Conservation (phyloP, 2,797 vertebrate genomes). For the Cryptoprocta ferox region DNA sequence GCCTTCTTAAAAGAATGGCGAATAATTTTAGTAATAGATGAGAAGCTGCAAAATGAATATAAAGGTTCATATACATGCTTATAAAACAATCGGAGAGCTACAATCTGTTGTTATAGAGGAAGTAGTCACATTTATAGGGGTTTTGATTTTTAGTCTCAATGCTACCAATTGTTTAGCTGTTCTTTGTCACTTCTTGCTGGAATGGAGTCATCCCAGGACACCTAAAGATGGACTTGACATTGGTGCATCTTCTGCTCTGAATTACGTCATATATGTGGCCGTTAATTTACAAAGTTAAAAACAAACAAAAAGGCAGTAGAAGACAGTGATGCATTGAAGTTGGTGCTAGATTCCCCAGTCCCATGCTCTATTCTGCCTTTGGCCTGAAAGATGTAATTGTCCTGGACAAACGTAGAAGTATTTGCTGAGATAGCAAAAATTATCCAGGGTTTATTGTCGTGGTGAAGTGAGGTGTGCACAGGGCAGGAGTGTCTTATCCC, state of each 20-base stretch:
- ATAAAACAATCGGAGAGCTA: background rate
- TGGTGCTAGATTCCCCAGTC: background rate
- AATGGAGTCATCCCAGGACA: background rate
- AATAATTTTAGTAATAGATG: background rate
- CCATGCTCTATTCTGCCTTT: background rate
- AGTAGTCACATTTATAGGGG: background rate
- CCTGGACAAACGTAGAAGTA: background rate
- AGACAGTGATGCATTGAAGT: background rate
- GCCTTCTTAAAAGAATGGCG: background rate
- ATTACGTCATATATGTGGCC: background rate
- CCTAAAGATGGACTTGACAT: background rate
- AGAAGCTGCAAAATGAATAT: background rate
- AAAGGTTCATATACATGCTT: background rate
- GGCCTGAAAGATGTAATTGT: background rate
- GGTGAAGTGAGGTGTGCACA: too few species aligned
- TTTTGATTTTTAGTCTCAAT: background rate
- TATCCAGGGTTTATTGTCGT: background rate
- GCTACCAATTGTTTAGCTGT: background rate
- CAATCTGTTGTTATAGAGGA: background rate
- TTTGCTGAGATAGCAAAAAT: background rate
- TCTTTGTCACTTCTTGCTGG: background rate
- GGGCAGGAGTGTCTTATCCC: too few species aligned
- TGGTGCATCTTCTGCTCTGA: background rate
- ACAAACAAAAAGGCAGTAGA: background rate
- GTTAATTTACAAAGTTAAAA: constrained; percentile 16